Conservation (phyloP, 1,140 invertebrate genomes). For the Drosophila azteca region DNA sequence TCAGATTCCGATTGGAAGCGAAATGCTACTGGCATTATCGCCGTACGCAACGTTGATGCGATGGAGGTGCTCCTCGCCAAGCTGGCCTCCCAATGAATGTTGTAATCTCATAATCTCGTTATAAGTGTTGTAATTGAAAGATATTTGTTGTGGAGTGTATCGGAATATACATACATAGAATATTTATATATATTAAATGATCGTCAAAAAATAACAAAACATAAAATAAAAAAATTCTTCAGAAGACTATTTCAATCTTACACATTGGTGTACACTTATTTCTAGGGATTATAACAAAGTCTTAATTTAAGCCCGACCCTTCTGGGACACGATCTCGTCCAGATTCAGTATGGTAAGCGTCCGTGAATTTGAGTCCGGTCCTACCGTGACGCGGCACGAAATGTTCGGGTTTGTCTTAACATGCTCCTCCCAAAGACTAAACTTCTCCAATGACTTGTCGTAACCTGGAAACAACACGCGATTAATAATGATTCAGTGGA, state of each 20-base stretch:
- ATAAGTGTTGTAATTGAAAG: constrained; percentile 50
- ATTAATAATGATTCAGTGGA: background rate
- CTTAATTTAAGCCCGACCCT: constrained; percentile 4
- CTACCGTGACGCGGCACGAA: constrained; percentile 22
- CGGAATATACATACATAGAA: background rate
- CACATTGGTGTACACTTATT: background rate
- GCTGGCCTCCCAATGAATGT: constrained; percentile 41
- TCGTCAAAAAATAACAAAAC: constrained; percentile 1
- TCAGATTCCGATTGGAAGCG: constrained; percentile 53
- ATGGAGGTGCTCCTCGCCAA: constrained; percentile 45
- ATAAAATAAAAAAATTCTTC: background rate
- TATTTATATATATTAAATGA: constrained; percentile 8
- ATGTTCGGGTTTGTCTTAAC: background rate
- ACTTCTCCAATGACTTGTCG: constrained; percentile 25
- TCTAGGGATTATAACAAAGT: constrained; percentile 7
- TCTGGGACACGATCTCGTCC: constrained; percentile 25
- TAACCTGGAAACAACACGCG: constrained; percentile 31
- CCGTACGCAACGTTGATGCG: constrained; percentile 55
- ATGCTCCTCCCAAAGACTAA: constrained; percentile 28
- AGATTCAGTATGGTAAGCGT: constrained; percentile 27
- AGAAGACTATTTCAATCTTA: background rate
- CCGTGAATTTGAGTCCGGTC: constrained; percentile 41
- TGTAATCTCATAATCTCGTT: constrained; percentile 28
- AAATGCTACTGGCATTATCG: constrained; percentile 68
- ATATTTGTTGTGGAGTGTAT: constrained; percentile 15